Percentiles rank a stretch among this genome's conserved stretches.
These are phyloP conservation scores for Pseudochaenichthys georgianus DNA, from an alignment of 2,797 vertebrate genomes.

Conservation along the genomic window DNA sequence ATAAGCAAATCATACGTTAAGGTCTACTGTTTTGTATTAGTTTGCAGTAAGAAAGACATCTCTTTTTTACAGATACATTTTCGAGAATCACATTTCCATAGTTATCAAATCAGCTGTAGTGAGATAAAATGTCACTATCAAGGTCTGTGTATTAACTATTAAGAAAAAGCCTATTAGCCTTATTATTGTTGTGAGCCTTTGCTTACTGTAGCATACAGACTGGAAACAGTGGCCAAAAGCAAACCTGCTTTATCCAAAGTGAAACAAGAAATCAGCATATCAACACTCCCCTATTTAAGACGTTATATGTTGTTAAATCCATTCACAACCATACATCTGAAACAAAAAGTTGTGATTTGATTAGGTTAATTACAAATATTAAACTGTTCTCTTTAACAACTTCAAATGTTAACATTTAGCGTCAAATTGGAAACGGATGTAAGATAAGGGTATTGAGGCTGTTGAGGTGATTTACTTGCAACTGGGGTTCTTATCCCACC, in stretches of 20 bases:
- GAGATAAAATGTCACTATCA: neutral
- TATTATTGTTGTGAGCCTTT: neutral
- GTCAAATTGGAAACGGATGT: neutral
- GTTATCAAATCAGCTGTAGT: neutral
- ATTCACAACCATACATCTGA: neutral
- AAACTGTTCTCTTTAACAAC: neutral
- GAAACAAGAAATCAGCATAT: neutral
- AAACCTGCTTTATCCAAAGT: neutral
- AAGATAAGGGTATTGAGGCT: neutral
- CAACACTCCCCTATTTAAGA: neutral
- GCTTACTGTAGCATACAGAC: neutral
- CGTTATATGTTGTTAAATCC: neutral
- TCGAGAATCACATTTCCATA: neutral
- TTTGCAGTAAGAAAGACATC: neutral
- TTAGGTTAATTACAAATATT: neutral
- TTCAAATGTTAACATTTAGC: neutral
- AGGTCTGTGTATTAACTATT: neutral
- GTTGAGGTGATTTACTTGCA: neutral
- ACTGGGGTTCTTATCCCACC: neutral
- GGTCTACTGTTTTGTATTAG: constrained; percentile 8
- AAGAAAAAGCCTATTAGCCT: neutral
- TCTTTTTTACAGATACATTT: neutral
- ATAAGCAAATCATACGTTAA: neutral
- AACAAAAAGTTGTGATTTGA: neutral
- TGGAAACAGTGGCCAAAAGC: neutral